A percentile compares a stretch with the other conserved stretches of the same genome.
These are phyloP conservation scores for Gobio occitaniae DNA, from an alignment of 2,797 vertebrate species.

Conservation along the genomic window DNA sequence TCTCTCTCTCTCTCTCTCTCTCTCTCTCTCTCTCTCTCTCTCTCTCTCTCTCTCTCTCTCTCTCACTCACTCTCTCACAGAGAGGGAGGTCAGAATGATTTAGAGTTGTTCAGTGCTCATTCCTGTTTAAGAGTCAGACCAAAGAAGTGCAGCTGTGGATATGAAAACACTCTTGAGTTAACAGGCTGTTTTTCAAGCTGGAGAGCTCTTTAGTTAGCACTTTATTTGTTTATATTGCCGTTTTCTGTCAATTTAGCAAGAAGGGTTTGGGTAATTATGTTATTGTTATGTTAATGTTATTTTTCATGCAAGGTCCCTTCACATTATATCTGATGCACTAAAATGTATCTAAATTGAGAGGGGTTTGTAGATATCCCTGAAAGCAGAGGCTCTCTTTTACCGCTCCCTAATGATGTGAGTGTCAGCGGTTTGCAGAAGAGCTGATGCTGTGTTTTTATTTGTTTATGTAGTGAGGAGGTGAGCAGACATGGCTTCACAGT, in stretches of 20 bases:
- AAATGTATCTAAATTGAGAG: background rate
- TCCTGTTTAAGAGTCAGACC: conserved; percentile 38
- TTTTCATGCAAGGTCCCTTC: background rate
- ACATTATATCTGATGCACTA: background rate
- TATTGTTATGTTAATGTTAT: background rate
- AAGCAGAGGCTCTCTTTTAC: background rate
- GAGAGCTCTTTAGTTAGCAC: background rate
- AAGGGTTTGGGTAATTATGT: background rate
- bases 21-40: conserved; percentile 13
- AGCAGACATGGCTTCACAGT: conserved; percentile 97
- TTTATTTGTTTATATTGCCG: background rate
- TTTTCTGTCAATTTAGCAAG: background rate
- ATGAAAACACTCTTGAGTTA: conserved; percentile 25
- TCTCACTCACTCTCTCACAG: conserved; percentile 34
- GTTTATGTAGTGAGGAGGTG: conserved; percentile 87
- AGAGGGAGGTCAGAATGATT: conserved; percentile 61
- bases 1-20: conserved; percentile 17
- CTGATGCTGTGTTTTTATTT: conserved; percentile 34
- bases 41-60: conserved; percentile 33
- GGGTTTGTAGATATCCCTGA: background rate
- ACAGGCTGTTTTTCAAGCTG: conserved; percentile 16
- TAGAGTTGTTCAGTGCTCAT: conserved; percentile 46
- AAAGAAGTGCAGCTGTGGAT: conserved; percentile 55
- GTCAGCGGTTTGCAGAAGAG: background rate
- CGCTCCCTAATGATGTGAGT: background rate